Base-by-base conservation (phyloP, 2,113 vertebrate genomes). In the Halichoeres trimaculatus region DNA sequence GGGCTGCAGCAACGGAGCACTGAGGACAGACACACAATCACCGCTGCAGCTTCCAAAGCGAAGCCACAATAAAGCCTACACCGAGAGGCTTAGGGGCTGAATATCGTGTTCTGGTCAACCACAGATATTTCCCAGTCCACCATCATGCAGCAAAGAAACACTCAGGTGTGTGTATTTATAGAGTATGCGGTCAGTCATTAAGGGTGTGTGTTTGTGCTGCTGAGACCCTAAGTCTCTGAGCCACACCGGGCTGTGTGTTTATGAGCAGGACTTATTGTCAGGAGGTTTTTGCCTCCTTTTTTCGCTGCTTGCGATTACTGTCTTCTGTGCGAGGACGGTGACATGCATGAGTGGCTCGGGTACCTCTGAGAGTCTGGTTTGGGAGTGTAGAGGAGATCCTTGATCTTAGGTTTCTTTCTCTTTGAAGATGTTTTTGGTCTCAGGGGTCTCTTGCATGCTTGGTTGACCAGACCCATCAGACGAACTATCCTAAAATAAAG, bases 351-450 rank as follows among this genome's bases (percentile, higher is more conserved):
- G 73, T 84, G 79, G 59, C 34, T 80, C 11, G n/a, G 35, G 58
- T 93, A 99, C 98, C 97, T 96, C 78, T 96, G 95, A 34, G 95
- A 84, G 69, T 91, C 62, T 69, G 90, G 82, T 76, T 93, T 86
- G 9, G 96, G 94, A 74, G 81, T 85, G 70, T 82, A 95, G 84
- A 99, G 61, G 38, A 99, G 90, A 84, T 98, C 96, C 90, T 97
- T 98, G 93, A 99, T 94, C 89, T 94, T 96, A 79, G 90, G 95
- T 59, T 93, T 98, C 94, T 99, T 99, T 83, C 96, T 96, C 63
- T 95, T 93, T 58, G 93, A 93, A 67, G 90, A 89, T 0, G 85
- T 94, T 90, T 97, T 99, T 45, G 90, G 81, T 84, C 92, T 93
- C 85, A 94, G 92, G 57, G 93, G 94, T 91, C 96, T 95, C 92